Evolutionary conservation across 2,113 vertebrate species (phyloP).

Genomic region (Miniopterus natalensis): DNA sequence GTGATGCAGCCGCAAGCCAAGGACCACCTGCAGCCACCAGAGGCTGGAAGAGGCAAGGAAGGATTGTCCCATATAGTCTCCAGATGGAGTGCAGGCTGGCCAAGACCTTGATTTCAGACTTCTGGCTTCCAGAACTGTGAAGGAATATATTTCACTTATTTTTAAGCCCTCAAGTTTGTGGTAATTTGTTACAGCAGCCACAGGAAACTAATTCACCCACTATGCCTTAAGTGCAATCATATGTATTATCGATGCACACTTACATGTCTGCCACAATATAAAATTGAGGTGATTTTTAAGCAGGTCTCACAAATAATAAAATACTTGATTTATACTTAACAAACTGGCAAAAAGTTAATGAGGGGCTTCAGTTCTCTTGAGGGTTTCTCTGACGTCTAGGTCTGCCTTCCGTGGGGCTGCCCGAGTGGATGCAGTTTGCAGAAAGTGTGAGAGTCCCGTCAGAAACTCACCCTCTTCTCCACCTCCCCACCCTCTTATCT

Average conservation of each 20-base stretch:
- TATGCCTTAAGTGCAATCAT: not conserved
- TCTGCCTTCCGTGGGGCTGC: not conserved
- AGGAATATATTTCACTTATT: not conserved
- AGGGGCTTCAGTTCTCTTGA: not conserved
- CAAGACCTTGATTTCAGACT: not conserved
- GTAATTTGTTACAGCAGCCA: not conserved
- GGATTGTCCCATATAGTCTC: not conserved
- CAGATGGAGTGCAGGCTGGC: not conserved
- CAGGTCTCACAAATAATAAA: not conserved
- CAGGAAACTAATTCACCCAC: not conserved
- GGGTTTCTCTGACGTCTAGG: not conserved
- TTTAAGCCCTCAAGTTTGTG: not conserved
- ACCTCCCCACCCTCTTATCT: not conserved
- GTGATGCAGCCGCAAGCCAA: not conserved
- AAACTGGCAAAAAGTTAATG: not conserved
- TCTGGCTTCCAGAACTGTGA: not conserved
- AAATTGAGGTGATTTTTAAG: constrained; percentile 1
- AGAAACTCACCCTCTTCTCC: not conserved
- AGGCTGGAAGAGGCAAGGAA: not conserved
- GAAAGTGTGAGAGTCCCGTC: not conserved
- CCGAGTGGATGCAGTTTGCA: not conserved
- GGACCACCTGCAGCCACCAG: not conserved
- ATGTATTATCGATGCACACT: not conserved
- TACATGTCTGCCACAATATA: not conserved
- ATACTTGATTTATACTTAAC: not conserved